Conservation (phyloP, 2,113 vertebrate genomes). For the Pelmatolapia mariae region DNA sequence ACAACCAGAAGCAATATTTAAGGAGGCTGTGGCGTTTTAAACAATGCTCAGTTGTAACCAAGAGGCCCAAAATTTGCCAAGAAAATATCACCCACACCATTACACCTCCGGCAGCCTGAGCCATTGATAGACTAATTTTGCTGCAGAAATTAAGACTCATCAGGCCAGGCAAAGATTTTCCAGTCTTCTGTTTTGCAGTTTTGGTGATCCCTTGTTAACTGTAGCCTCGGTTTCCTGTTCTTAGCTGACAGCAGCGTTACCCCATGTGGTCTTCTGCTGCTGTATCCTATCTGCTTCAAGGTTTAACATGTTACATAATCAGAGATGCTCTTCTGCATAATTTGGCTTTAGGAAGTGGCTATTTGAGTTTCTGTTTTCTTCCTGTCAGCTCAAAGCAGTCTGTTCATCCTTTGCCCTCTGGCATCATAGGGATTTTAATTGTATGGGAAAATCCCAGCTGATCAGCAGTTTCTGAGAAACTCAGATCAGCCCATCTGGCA, state of each 20-base stretch:
- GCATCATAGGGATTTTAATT: neutral
- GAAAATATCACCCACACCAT: neutral
- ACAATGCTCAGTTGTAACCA: neutral
- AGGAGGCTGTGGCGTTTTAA: rapidly evolving
- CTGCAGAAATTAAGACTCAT: neutral
- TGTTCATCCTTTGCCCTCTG: neutral
- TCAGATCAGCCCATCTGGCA: neutral
- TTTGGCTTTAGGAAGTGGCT: neutral
- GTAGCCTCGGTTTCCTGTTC: neutral
- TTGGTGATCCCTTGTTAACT: neutral
- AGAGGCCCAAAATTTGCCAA: neutral
- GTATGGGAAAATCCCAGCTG: neutral
- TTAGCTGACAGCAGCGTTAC: rapidly evolving
- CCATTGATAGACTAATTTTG: rapidly evolving
- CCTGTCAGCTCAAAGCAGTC: neutral
- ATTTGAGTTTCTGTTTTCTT: neutral
- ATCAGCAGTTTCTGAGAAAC: neutral
- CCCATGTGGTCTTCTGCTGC: neutral
- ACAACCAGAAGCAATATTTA: neutral
- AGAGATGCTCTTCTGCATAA: neutral
- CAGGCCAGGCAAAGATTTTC: neutral
- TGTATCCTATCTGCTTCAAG: neutral
- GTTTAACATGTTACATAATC: neutral
- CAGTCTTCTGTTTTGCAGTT: neutral
- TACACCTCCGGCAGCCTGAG: rapidly evolving